These are phyloP conservation scores for Pampusana beccarii DNA, from an alignment of 2,113 vertebrate genomes.

Conservation along the genomic window DNA sequence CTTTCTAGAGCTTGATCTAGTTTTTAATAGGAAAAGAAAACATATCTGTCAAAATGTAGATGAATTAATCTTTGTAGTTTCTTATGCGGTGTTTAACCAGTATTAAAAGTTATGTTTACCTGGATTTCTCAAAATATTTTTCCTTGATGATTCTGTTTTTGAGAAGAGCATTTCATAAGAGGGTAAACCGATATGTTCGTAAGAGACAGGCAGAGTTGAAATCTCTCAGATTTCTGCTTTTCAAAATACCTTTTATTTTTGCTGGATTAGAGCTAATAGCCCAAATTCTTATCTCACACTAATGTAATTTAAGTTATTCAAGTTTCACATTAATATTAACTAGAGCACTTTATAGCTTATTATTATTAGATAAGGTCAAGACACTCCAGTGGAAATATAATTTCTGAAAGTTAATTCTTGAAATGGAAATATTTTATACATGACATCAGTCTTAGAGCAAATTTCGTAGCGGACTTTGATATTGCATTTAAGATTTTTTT, in stretches of 20 bases:
- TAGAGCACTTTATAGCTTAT: neutral
- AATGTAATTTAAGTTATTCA: neutral
- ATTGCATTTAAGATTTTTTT: neutral
- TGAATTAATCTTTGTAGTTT: neutral
- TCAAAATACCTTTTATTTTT: neutral
- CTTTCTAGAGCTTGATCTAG: neutral
- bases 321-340: conserved; percentile 32
- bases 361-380: conserved; percentile 35
- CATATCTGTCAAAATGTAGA: neutral
- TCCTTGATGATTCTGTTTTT: neutral
- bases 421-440: neutral
- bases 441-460: neutral
- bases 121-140: neutral
- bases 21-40: neutral
- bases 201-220: neutral
- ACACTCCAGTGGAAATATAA: neutral
- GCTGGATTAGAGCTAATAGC: neutral
- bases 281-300: neutral
- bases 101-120: neutral
- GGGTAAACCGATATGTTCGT: neutral
- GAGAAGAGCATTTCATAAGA: neutral
- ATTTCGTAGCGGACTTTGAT: neutral
- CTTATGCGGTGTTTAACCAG: neutral
- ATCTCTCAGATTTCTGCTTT: neutral
- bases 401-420: conserved; percentile 23